Evolutionary conservation across 2,888 invertebrate genomes (phyloP).

Genomic region (Copidosoma aretas): DNA sequence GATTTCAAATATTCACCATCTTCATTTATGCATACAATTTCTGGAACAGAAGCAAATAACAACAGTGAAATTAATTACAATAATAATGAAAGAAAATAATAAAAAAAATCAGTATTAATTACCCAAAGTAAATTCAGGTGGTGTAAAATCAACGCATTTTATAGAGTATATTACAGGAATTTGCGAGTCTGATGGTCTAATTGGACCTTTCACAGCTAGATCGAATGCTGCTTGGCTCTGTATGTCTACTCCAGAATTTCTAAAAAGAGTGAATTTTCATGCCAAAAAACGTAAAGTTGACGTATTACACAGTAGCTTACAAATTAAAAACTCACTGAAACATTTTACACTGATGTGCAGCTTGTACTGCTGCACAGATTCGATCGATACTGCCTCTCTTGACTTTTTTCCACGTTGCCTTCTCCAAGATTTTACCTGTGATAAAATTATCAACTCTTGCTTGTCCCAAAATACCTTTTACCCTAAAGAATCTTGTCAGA

Average conservation of each 20-base stretch:
- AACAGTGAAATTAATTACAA: background rate
- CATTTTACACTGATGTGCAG: constrained; percentile 86
- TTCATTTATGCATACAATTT: constrained; percentile 88
- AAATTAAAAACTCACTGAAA: constrained; percentile 71
- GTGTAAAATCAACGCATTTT: constrained; percentile 80
- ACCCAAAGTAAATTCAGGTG: constrained; percentile 88
- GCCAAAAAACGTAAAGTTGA: constrained; percentile 30
- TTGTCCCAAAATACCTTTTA: constrained; percentile 78
- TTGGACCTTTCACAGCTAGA: constrained; percentile 79
- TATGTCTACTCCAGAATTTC: constrained; percentile 79
- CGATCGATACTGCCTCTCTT: constrained; percentile 73
- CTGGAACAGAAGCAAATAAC: constrained; percentile 64
- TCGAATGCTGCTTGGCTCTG: constrained; percentile 91
- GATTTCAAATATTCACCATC: constrained; percentile 77
- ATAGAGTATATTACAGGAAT: constrained; percentile 85
- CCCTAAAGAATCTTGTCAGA: constrained; percentile 74
- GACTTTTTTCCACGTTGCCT: constrained; percentile 75
- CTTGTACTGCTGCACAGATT: constrained; percentile 80
- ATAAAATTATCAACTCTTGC: constrained; percentile 78
- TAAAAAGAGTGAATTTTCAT: constrained; percentile 58
- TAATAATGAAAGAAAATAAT: background rate
- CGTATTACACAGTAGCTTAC: background rate
- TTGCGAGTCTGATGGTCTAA: constrained; percentile 75
- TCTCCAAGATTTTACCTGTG: constrained; percentile 75
- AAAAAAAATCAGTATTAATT: constrained; percentile 44